These are phyloP conservation scores for Eidolon helvum DNA, from an alignment of 2,113 vertebrate species.

Conservation along the genomic window DNA sequence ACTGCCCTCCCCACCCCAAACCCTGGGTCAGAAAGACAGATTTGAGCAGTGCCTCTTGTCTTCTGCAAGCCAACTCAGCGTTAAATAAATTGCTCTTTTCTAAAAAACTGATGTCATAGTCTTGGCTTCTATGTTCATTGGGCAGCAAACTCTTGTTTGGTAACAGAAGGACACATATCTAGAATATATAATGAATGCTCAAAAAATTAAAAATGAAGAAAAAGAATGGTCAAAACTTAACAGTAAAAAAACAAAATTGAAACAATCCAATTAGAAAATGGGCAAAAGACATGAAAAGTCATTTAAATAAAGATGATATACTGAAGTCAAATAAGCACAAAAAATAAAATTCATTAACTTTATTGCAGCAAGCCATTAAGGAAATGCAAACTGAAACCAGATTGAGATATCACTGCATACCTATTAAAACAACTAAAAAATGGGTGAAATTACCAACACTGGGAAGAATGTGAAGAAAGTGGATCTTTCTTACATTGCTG, in stretches of 20 bases:
- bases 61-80: not conserved
- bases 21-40: not conserved
- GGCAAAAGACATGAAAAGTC: not conserved
- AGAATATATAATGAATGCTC: not conserved
- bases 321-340: not conserved
- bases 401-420: not conserved
- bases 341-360: no score
- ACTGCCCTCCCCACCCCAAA: not conserved
- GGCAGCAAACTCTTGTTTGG: not conserved
- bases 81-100: not conserved
- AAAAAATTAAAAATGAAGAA: not conserved
- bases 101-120: not conserved
- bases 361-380: not conserved
- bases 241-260: not conserved
- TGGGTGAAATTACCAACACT: not conserved
- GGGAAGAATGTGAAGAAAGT: not conserved
- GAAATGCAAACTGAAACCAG: not conserved
- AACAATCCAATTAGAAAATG: not conserved
- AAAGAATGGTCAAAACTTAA: not conserved
- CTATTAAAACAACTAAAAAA: not conserved
- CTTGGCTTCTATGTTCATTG: not conserved
- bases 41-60: not conserved
- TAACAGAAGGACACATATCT: not conserved
- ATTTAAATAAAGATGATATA: not conserved
- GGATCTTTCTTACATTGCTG: not conserved